Base-by-base conservation (phyloP, 2,113 vertebrate species). In the Capreolus pygargus region DNA sequence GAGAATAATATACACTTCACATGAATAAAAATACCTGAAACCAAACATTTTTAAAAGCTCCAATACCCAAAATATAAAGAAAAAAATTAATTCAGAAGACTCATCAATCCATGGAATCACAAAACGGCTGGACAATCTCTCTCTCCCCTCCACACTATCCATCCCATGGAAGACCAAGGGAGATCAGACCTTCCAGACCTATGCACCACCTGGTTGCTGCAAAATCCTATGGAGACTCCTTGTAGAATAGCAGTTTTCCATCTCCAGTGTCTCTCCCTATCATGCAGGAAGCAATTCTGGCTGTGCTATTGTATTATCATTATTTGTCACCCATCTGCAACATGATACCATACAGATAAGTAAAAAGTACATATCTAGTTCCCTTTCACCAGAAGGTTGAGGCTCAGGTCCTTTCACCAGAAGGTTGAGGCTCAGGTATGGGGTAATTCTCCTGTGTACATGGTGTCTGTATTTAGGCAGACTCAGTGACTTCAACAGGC, bases 401-500 rank as follows among this genome's bases (percentile, higher is more conserved):
- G 98, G 98, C 97, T 98, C 98, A 98, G 97, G 95, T 98, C 96
- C 97, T 95, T 98, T 92, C 98, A 98, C 98, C 82, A 98, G 91
- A 95, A 98, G 97, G 98, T 93, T 86, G 97, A 98, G 98, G 98
- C 97, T 98, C 98, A 98, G 97, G 95, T 98, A 94, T 70, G 90
- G 96, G 94, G 85, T 76, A 50, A 94, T 79, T 97, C 81, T 96
- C 91, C 89, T 90, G 78, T 92, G 74, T 8, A 70, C n/a, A 83
- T 6, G 47, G 92, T 70, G n/a, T 94, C 92, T 93, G 96, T 97
- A 96, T 97, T 99, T 98, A 99, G 94, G 99, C 99, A 88, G 99
- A 99, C 95, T 99, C 99, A 33, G 98, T 99, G 98, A 98, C 98
- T 98, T 99, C 99, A 52, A 99, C 98, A 36, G 99, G 96, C 89